Evolutionary conservation across 2,888 invertebrate genomes (phyloP), one percentile per base, ranked within the genome.

Genomic region (Habroteleia sp.): DNA sequence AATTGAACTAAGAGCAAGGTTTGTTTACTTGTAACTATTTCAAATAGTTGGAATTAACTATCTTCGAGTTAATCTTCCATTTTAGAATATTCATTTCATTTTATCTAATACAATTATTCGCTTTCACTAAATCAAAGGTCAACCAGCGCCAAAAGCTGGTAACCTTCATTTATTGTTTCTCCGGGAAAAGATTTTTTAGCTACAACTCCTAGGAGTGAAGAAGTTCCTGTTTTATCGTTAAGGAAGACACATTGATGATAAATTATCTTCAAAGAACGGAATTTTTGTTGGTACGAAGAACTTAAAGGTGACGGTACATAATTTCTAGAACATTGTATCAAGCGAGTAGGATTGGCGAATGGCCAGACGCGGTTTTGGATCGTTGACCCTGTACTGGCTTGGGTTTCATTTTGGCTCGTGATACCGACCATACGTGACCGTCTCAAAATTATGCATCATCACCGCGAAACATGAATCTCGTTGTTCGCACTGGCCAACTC

Each of bases 301-400:
- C 74, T 77, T 76, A 71, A 74, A 74, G 78, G 78, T 78, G 81
- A 79, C 76, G 65, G 80, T 81, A 81, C 82, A 82, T 84, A 82
- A 83, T 82, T 83, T 78, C 73, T 75, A 25, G 76, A 68, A 80
- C 77, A 81, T 54, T 79, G 76, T 76, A 78, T 77, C 60, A 66
- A 52, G 76, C 66, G 76, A 69, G 81, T 74, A 73, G 71, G 54
- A 78, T 79, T 86, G 85, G 85, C 84, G 62, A 27, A 39, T 58
- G 76, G 85, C 85, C 85, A 85, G 54, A 5, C 76, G 62, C 33
- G 75, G 76, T 79, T 77, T 73, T 76, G 60, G 82, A 80, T 71
- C 82, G 79, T 82, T 82, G 84, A 84, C 81, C 83, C 50, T 60
- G 50, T 71, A 52, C 69, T 39, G 65, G 72, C 66, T 69, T 37